Evolutionary conservation across 2,888 invertebrate species (phyloP).

Genomic region (Drosophila pegasa): DNA sequence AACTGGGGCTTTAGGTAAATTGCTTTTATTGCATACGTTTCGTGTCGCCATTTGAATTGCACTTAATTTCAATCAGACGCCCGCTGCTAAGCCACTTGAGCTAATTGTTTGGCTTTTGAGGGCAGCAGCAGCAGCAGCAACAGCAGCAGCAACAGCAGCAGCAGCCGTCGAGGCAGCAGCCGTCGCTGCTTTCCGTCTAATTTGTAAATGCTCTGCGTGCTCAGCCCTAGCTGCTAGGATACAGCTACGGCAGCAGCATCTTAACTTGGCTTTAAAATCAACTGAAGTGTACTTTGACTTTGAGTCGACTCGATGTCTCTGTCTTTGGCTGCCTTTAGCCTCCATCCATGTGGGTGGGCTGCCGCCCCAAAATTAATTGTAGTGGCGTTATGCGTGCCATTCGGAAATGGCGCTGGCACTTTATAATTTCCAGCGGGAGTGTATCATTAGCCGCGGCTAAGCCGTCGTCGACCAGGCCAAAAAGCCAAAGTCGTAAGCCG

Average conservation of each 20-base stretch:
- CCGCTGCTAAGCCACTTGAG: slow-evolving; percentile 76
- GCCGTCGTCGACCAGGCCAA: slow-evolving; percentile 30
- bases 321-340: not conserved
- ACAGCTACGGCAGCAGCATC: slow-evolving; percentile 46
- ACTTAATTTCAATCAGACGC: slow-evolving; percentile 78
- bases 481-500: slow-evolving; percentile 13
- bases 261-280: slow-evolving; percentile 74
- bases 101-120: slow-evolving; percentile 72
- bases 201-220: slow-evolving; percentile 62
- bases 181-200: slow-evolving; percentile 47
- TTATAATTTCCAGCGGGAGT: slow-evolving; percentile 62
- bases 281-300: slow-evolving; percentile 49
- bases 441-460: slow-evolving; percentile 70
- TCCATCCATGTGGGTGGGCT: not conserved
- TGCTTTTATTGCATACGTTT: slow-evolving; percentile 77
- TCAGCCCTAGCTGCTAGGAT: slow-evolving; percentile 63
- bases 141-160: not conserved
- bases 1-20: slow-evolving; percentile 66
- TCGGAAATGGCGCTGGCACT: slow-evolving; percentile 39
- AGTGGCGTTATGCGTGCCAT: slow-evolving; percentile 55
- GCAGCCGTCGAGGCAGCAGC: not conserved
- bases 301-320: slow-evolving; percentile 20
- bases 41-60: slow-evolving; percentile 77
- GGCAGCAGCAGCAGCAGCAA: slow-evolving; percentile 11
- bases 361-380: slow-evolving; percentile 66